A percentile compares a stretch with the other conserved stretches of the same genome.
These are phyloP conservation scores for Dicranocentrus wangi DNA, from an alignment of 2,888 invertebrate species.

Conservation along the genomic window DNA sequence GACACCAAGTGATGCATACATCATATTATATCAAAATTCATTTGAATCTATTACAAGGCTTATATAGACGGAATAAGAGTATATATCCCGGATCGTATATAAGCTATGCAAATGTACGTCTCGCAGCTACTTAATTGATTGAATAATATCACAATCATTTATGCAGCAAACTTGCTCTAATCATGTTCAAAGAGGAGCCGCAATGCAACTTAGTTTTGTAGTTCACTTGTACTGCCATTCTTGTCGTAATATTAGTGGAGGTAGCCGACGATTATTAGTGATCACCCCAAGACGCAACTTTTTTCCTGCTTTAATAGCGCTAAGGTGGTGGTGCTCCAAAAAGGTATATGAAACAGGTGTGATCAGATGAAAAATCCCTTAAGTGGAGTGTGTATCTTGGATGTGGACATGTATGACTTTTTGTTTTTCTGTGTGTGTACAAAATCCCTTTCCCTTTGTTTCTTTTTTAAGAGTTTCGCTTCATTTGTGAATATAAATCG, in stretches of 20 bases:
- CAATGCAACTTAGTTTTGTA: conserved; percentile 49
- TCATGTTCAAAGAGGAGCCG: conserved; percentile 63
- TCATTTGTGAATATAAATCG: too few species aligned
- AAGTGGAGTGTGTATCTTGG: conserved; percentile 17
- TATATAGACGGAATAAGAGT: too few species aligned
- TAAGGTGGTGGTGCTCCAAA: neutral
- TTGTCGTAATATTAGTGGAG: conserved; percentile 38
- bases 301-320: neutral
- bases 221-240: conserved; percentile 12
- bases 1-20: neutral
- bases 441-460: neutral
- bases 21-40: too few species aligned
- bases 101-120: neutral
- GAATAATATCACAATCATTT: conserved; percentile 62
- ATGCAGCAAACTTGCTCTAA: conserved; percentile 63
- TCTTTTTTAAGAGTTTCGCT: neutral
- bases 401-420: neutral
- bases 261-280: conserved; percentile 53
- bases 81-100: too few species aligned
- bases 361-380: conserved; percentile 42
- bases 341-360: conserved; percentile 40
- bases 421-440: neutral
- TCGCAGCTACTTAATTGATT: conserved; percentile 55
- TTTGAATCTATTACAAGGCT: too few species aligned
- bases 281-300: conserved; percentile 26